A percentile compares a stretch with the other conserved stretches of the same genome.
Conservation (phyloP, 2,797 vertebrate genomes). For the Tiaroga cobitis region DNA sequence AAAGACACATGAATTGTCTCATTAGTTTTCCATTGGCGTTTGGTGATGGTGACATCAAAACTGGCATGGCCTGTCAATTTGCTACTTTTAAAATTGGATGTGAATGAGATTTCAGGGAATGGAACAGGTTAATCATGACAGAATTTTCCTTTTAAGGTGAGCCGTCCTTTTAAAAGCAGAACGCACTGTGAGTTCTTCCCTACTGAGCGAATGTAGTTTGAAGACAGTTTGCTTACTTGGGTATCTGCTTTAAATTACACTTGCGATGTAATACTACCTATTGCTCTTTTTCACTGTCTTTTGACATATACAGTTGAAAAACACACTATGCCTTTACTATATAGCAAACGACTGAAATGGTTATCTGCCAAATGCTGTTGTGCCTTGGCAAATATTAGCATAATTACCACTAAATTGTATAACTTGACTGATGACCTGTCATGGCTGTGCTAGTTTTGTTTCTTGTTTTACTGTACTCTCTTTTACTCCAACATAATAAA, state of each 20-base stretch:
- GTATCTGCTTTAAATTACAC: not conserved
- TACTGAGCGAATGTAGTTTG: not conserved
- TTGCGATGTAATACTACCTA: not conserved
- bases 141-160: not conserved
- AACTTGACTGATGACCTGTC: not conserved
- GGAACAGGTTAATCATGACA: not conserved
- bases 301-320: constrained; percentile 34
- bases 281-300: not conserved
- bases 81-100: not conserved
- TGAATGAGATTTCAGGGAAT: not conserved
- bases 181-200: not conserved
- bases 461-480: not conserved
- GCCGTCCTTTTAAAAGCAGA: not conserved
- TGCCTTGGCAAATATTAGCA: not conserved
- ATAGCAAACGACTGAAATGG: not conserved
- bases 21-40: not conserved
- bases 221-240: not conserved
- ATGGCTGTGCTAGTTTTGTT: not conserved
- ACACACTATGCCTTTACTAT: constrained; percentile 18
- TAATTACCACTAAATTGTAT: not conserved
- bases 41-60: not conserved
- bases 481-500: not conserved
- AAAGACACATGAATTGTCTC: not conserved
- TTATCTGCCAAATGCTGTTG: not conserved
- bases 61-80: not conserved